These are phyloP conservation scores for Elgaria multicarinata DNA, from an alignment of 2,113 vertebrate species.

Conservation along the genomic window DNA sequence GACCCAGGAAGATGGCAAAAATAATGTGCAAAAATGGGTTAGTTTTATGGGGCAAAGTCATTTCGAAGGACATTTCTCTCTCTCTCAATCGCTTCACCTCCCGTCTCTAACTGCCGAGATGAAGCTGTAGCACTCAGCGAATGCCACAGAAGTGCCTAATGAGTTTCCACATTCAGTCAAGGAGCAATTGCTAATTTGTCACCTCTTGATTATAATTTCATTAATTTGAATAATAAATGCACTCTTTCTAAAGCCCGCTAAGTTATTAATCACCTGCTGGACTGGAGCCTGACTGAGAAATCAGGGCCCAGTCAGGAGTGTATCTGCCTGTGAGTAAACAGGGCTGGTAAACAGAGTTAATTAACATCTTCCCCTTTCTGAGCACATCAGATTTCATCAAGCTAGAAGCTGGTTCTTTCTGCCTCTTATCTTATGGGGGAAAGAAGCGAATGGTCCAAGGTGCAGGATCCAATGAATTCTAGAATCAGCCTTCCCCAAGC, in stretches of 20 bases:
- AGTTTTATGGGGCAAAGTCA: slow-evolving; percentile 6
- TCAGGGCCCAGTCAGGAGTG: slow-evolving; percentile 61
- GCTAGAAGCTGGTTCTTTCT: background rate
- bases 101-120: slow-evolving; percentile 32
- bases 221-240: slow-evolving; percentile 80
- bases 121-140: rapidly evolving
- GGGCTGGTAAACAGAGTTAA: slow-evolving; percentile 67
- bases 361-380: slow-evolving; percentile 59
- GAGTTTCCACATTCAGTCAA: slow-evolving; percentile 74
- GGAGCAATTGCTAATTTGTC: slow-evolving; percentile 75
- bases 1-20: background rate
- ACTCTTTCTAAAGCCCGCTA: slow-evolving; percentile 61
- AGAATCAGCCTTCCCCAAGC: background rate
- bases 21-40: background rate
- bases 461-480: slow-evolving; percentile 20
- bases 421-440: rapidly evolving
- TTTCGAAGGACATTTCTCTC: background rate
- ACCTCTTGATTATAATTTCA: slow-evolving; percentile 78
- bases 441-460: background rate
- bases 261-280: slow-evolving; percentile 77
- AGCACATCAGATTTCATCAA: slow-evolving; percentile 25
- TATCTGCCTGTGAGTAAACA: slow-evolving; percentile 64
- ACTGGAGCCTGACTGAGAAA: slow-evolving; percentile 72
- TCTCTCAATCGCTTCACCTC: background rate
- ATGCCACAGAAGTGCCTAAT: slow-evolving; percentile 56